Conservation (phyloP, 2,113 vertebrate species). For the Cavia porcellus region DNA sequence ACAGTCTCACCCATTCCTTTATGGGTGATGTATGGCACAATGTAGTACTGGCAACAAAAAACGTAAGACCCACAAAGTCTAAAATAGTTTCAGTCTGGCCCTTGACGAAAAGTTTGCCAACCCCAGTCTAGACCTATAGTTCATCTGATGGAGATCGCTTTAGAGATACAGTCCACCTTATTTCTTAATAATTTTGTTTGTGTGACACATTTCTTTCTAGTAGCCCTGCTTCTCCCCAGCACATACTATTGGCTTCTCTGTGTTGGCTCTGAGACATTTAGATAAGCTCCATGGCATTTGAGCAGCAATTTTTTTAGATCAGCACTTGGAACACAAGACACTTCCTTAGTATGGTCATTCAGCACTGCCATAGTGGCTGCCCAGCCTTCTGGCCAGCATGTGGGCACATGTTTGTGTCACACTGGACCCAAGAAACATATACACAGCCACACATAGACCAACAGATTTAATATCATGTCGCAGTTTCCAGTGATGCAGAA, state of each 20-base stretch:
- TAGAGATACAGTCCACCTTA: background rate
- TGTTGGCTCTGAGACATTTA: background rate
- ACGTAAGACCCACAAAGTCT: background rate
- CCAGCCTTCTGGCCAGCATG: background rate
- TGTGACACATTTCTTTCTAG: background rate
- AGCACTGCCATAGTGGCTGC: background rate
- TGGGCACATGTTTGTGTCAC: background rate
- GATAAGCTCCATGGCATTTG: background rate
- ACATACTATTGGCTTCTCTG: background rate
- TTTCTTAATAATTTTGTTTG: background rate
- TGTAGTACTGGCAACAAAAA: slow-evolving; percentile 13
- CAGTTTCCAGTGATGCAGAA: slow-evolving; percentile 79
- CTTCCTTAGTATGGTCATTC: background rate
- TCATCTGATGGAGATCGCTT: background rate
- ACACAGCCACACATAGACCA: slow-evolving; percentile 58
- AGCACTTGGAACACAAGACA: background rate
- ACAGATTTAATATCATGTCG: slow-evolving; percentile 79
- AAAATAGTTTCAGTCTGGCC: background rate
- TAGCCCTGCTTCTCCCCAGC: background rate
- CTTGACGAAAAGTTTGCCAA: background rate
- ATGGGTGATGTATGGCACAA: background rate
- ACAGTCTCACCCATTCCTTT: background rate
- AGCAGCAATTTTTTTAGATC: background rate
- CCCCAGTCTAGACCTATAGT: background rate
- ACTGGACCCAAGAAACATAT: slow-evolving; percentile 53